These are phyloP conservation scores for Pelochelys cantorii DNA, from an alignment of 2,797 vertebrate species.

Conservation along the genomic window DNA sequence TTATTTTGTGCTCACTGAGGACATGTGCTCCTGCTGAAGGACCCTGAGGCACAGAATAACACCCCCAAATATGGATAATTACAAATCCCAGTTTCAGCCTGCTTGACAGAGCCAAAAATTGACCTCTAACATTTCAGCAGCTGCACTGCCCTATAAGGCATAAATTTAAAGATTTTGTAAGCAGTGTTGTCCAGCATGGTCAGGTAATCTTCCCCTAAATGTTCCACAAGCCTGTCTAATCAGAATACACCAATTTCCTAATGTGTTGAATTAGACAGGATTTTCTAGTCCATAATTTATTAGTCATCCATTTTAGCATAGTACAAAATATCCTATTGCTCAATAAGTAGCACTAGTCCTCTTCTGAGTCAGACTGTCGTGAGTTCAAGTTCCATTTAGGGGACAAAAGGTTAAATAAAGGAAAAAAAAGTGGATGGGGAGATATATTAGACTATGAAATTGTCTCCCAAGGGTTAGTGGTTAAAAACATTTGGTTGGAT, in stretches of 20 bases:
- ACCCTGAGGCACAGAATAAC: neutral
- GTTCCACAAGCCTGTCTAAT: neutral
- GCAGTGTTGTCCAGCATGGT: neutral
- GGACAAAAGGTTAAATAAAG: slow-evolving; percentile 1
- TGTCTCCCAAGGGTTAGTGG: slow-evolving; percentile 14
- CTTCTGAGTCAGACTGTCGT: neutral
- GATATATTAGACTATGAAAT: slow-evolving; percentile 12
- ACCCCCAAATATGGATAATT: neutral
- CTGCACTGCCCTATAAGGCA: slow-evolving; percentile 16
- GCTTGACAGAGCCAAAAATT: neutral
- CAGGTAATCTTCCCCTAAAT: slow-evolving; percentile 9
- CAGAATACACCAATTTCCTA: neutral
- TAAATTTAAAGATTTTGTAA: slow-evolving; percentile 30
- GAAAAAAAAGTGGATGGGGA: neutral
- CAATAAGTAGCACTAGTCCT: neutral
- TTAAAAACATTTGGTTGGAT: slow-evolving; percentile 12
- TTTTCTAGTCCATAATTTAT: neutral
- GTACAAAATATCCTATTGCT: accelerated
- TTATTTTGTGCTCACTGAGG: slow-evolving; percentile 9
- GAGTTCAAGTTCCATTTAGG: neutral
- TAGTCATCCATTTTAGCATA: neutral
- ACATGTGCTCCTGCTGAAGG: neutral
- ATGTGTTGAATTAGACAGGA: neutral
- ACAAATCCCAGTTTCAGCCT: neutral
- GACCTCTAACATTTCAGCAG: neutral